Percentiles rank a stretch among this genome's conserved stretches.
These are phyloP conservation scores for Parnassius smintheus DNA, from an alignment of 2,888 invertebrate species.

Conservation along the genomic window DNA sequence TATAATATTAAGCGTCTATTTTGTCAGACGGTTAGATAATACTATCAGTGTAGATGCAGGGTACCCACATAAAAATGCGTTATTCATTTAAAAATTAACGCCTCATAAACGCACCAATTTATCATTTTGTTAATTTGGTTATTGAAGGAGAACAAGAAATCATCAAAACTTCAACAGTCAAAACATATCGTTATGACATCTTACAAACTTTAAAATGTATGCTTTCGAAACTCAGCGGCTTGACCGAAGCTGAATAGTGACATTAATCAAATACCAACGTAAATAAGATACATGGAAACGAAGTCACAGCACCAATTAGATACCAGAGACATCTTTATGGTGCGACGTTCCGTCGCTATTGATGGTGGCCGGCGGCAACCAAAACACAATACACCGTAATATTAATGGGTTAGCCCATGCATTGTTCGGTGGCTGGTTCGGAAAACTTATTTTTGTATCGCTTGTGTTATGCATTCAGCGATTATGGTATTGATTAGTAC, in stretches of 20 bases:
- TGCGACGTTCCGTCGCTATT: slow-evolving; percentile 39
- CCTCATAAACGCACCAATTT: too few species aligned
- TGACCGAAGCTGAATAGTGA: slow-evolving; percentile 16
- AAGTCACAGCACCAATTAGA: slow-evolving; percentile 43
- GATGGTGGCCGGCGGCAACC: slow-evolving; percentile 39
- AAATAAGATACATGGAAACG: slow-evolving; percentile 34
- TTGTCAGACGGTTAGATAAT: too few species aligned
- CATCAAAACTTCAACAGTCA: background rate
- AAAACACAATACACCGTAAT: slow-evolving; percentile 51
- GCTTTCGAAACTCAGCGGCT: slow-evolving; percentile 16
- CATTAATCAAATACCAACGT: slow-evolving; percentile 28
- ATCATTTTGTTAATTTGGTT: too few species aligned
- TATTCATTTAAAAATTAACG: too few species aligned
- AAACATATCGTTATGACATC: background rate
- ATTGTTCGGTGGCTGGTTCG: slow-evolving; percentile 46
- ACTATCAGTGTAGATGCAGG: too few species aligned
- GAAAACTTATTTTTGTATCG: slow-evolving; percentile 30
- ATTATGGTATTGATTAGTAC: slow-evolving; percentile 33
- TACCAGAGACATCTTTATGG: slow-evolving; percentile 40
- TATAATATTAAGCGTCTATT: too few species aligned
- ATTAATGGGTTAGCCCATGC: slow-evolving; percentile 49
- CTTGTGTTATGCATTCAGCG: slow-evolving; percentile 7
- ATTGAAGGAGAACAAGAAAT: too few species aligned
- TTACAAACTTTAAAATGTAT: slow-evolving; percentile 14
- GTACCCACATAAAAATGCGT: too few species aligned